Conservation (phyloP, 2,113 vertebrate genomes). For the Vimba vimba region DNA sequence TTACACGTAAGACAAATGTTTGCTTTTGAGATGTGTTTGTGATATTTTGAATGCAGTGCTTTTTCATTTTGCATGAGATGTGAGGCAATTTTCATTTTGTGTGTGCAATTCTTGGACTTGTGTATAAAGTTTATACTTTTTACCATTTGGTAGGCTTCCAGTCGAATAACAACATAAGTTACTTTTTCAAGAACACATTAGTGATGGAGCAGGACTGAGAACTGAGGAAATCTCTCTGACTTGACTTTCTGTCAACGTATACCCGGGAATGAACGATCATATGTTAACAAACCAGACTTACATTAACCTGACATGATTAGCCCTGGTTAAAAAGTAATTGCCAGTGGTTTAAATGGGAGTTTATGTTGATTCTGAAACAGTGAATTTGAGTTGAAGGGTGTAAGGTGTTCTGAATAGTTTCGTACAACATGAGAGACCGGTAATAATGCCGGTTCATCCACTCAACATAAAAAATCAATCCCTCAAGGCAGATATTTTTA, state of each 20-base stretch:
- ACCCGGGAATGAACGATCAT: neutral
- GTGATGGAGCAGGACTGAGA: neutral
- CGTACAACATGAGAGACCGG: neutral
- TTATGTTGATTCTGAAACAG: neutral
- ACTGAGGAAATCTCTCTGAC: too few relatives aligned
- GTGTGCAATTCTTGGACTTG: too few relatives aligned
- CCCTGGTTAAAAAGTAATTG: neutral
- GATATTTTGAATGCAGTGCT: too few relatives aligned
- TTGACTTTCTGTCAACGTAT: neutral
- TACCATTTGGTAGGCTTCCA: neutral
- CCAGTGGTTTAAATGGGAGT: neutral
- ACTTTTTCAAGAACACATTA: neutral
- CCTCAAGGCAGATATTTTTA: conserved; percentile 6
- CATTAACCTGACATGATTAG: neutral
- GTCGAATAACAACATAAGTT: neutral
- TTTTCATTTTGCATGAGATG: too few relatives aligned
- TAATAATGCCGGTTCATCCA: neutral
- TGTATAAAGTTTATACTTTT: neutral
- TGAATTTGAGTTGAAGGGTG: neutral
- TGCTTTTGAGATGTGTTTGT: too few relatives aligned
- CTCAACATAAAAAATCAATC: neutral
- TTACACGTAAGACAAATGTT: too few relatives aligned
- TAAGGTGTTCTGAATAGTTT: neutral
- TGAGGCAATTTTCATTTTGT: too few relatives aligned
- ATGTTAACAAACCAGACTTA: neutral